Conservation (phyloP, 2,797 vertebrate genomes). For the Spinibarbus caldwelli region DNA sequence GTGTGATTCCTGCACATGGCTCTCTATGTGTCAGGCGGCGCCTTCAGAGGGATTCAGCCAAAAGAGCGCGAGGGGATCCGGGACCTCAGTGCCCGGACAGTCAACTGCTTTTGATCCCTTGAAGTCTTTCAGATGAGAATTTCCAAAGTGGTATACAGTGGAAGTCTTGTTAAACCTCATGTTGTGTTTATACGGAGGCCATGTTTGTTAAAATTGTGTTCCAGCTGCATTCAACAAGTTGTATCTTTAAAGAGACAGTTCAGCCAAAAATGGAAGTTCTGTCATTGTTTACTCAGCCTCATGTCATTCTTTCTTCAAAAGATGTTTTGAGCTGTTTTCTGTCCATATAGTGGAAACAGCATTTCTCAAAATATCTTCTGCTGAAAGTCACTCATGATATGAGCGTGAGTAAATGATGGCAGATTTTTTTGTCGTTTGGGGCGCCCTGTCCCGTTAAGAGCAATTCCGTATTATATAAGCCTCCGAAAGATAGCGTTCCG, state of each 20-base stretch:
- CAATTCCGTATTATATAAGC: slow-evolving; percentile 26
- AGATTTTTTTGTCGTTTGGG: background rate
- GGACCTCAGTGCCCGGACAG: slow-evolving; percentile 58
- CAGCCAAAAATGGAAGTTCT: background rate
- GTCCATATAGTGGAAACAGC: background rate
- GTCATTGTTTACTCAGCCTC: background rate
- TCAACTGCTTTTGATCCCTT: slow-evolving; percentile 63
- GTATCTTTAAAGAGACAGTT: background rate
- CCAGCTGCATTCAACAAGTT: slow-evolving; percentile 22
- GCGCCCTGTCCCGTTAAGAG: background rate
- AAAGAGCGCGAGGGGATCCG: slow-evolving; percentile 59
- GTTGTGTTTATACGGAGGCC: background rate
- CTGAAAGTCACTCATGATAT: background rate
- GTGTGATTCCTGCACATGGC: slow-evolving; percentile 72
- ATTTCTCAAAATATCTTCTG: background rate
- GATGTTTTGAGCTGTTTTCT: background rate
- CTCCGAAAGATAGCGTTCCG: slow-evolving; percentile 35
- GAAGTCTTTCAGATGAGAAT: slow-evolving; percentile 51
- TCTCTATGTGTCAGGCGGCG: slow-evolving; percentile 67
- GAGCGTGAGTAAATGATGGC: no score
- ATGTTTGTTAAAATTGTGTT: background rate
- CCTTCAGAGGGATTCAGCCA: slow-evolving; percentile 59
- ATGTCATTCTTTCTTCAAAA: background rate
- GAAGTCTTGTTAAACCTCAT: slow-evolving; percentile 37
- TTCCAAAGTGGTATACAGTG: slow-evolving; percentile 28